These are phyloP conservation scores for Balaeniceps rex DNA, from an alignment of 2,113 vertebrate genomes.

Conservation along the genomic window DNA sequence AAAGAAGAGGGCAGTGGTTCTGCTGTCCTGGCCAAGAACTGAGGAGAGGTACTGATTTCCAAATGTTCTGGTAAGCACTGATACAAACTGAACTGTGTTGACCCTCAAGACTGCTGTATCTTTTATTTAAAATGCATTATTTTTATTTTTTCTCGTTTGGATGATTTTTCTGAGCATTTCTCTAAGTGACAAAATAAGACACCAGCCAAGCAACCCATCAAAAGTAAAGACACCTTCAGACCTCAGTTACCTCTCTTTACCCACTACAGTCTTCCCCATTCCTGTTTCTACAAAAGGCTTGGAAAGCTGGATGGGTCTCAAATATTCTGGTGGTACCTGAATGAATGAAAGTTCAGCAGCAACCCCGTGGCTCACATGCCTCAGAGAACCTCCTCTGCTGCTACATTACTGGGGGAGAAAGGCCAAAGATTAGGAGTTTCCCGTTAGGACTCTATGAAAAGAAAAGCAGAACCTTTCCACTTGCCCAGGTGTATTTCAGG, in stretches of 20 bases:
- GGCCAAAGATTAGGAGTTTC: background rate
- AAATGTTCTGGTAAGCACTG: background rate
- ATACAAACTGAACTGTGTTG: background rate
- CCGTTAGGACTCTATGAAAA: background rate
- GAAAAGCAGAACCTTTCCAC: background rate
- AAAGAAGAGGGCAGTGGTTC: background rate
- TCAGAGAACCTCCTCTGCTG: background rate
- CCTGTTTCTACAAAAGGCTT: background rate
- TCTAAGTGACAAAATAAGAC: background rate
- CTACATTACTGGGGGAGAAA: background rate
- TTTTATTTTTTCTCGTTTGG: background rate
- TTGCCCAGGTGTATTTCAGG: background rate
- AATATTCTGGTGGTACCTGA: background rate
- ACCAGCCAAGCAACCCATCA: background rate
- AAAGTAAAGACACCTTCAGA: background rate
- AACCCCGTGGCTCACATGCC: background rate
- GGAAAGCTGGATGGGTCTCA: background rate
- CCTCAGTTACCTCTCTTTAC: background rate
- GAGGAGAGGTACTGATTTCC: background rate
- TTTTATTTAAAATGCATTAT: background rate
- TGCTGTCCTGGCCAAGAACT: background rate
- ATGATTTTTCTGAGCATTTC: background rate
- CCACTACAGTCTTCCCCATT: background rate
- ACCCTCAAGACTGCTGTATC: background rate
- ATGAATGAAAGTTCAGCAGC: background rate